phyloP scores from a whole-genome alignment of 2,888 invertebrate genomes.

The Dicycla oo region DNA sequence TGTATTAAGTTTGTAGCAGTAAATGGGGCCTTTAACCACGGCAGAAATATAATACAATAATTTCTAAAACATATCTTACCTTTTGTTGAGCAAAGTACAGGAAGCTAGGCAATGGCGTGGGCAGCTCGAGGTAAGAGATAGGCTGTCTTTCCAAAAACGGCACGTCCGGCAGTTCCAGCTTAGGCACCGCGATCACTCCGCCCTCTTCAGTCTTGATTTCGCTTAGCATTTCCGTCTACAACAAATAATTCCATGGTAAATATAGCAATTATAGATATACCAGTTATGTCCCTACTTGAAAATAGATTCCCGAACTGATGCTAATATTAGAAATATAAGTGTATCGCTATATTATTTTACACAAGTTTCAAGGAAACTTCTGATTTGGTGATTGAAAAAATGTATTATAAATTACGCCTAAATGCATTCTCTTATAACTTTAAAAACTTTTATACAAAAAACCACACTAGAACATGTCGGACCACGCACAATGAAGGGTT shows the following conservation, averaged over 20 bases:
- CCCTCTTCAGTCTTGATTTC: constrained; percentile 87
- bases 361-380: neutral
- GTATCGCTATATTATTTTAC: neutral
- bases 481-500: no score
- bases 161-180: constrained; percentile 86
- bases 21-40: neutral
- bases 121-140: constrained; percentile 83
- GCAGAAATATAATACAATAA: neutral
- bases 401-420: neutral
- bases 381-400: neutral
- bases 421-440: neutral
- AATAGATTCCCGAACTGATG: neutral
- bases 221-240: constrained; percentile 78
- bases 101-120: constrained; percentile 92
- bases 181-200: constrained; percentile 75
- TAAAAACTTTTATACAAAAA: no score
- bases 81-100: constrained; percentile 93
- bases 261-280: neutral
- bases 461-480: no score
- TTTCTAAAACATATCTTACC: constrained; percentile 78
- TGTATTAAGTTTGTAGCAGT: neutral
- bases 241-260: neutral
- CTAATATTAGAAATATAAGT: neutral
- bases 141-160: constrained; percentile 90
- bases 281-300: neutral